Percentiles rank a stretch among this genome's conserved stretches.
phyloP scores from a whole-genome alignment of 2,888 invertebrate genomes.

The Polydrusus tereticollis region DNA sequence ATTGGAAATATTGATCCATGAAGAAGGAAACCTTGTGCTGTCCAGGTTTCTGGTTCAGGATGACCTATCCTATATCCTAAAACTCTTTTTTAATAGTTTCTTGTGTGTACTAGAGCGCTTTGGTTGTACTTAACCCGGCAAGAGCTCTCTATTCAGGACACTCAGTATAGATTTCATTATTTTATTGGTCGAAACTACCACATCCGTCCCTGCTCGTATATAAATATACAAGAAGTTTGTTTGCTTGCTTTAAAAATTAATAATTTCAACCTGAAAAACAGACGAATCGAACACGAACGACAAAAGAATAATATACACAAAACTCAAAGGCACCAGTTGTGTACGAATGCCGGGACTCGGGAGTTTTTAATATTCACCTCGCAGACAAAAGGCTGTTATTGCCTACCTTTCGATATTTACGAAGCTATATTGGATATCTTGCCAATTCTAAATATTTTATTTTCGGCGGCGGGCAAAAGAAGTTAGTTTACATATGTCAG shows the following conservation, averaged over 20 bases:
- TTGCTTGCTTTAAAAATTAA: constrained; percentile 30
- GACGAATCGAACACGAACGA: constrained; percentile 10
- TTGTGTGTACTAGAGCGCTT: too few species aligned
- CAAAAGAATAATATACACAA: constrained; percentile 28
- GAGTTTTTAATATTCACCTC: constrained; percentile 51
- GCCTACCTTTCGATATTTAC: constrained; percentile 55
- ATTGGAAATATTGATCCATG: too few species aligned
- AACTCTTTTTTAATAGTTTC: too few species aligned
- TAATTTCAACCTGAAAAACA: constrained; percentile 28
- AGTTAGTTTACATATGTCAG: constrained; percentile 65
- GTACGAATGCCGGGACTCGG: constrained; percentile 32
- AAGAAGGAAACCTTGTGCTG: too few species aligned
- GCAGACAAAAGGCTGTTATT: constrained; percentile 54
- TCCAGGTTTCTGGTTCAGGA: too few species aligned
- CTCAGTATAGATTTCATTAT: too few species aligned
- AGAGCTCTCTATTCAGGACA: too few species aligned
- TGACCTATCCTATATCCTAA: too few species aligned
- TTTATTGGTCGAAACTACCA: not conserved
- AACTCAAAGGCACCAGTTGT: constrained; percentile 39
- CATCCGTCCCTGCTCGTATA: not conserved
- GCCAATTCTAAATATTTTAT: constrained; percentile 65
- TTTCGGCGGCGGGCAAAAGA: constrained; percentile 60
- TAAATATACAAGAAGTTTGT: not conserved
- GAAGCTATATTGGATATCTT: constrained; percentile 55
- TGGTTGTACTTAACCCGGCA: too few species aligned